These are phyloP conservation scores for Bufotes viridis DNA, from an alignment of 2,797 vertebrate genomes.

Conservation along the genomic window DNA sequence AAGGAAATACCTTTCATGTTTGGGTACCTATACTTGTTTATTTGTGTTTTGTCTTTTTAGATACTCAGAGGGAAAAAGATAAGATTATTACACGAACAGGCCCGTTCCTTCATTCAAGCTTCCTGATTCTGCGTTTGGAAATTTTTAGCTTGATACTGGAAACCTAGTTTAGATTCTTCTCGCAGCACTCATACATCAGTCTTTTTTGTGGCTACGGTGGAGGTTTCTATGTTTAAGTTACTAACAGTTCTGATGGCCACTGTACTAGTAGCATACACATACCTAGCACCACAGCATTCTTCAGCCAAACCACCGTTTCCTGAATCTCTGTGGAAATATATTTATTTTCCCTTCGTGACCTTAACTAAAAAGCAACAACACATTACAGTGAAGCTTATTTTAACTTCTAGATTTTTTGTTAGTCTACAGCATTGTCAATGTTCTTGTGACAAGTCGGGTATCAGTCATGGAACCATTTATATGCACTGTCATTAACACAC, in stretches of 20 bases:
- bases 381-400: conserved; percentile 7
- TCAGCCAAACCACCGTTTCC: conserved; percentile 78
- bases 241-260: conserved; percentile 43
- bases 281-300: conserved; percentile 63
- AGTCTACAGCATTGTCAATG: background rate
- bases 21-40: conserved; percentile 51
- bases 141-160: background rate
- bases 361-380: conserved; percentile 65
- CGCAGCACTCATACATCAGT: background rate
- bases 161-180: conserved; percentile 8
- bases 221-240: background rate
- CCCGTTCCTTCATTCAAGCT: conserved; percentile 2
- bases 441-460: background rate
- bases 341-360: conserved; percentile 64
- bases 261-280: conserved; percentile 57
- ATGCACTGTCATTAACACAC: background rate
- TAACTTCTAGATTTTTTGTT: background rate
- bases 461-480: background rate
- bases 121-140: conserved; percentile 14
- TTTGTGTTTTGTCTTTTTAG: background rate
- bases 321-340: conserved; percentile 75
- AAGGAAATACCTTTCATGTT: conserved; percentile 44
- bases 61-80: conserved; percentile 18
- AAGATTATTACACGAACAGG: conserved; percentile 18
- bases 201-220: conserved; percentile 13